A percentile compares a stretch with the other conserved stretches of the same genome.
phyloP scores from a whole-genome alignment of 2,888 invertebrate genomes.

The Drosophila mettleri region DNA sequence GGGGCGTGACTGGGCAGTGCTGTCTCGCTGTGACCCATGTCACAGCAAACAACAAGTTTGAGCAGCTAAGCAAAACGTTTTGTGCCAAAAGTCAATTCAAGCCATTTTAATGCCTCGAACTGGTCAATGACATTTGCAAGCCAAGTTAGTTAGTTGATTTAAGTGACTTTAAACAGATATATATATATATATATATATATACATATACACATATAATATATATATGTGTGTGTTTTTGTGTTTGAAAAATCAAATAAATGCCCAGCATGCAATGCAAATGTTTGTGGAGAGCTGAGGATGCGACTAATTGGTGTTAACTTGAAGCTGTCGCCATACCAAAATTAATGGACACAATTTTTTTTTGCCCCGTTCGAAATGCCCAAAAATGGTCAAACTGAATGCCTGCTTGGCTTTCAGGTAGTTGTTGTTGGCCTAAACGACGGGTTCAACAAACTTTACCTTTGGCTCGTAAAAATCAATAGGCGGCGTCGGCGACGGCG shows the following conservation, averaged over 20 bases:
- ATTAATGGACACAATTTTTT: slow-evolving; percentile 45
- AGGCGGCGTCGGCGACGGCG: slow-evolving; percentile 47
- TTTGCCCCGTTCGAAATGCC: slow-evolving; percentile 19
- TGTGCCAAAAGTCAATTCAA: slow-evolving; percentile 39
- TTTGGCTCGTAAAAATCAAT: slow-evolving; percentile 75
- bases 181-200: slow-evolving; percentile 8
- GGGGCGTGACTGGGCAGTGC: not conserved
- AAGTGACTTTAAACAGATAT: slow-evolving; percentile 11
- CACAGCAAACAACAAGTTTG: slow-evolving; percentile 64
- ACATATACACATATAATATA: slow-evolving; percentile 19
- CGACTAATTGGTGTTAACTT: slow-evolving; percentile 77
- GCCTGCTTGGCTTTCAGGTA: slow-evolving; percentile 9
- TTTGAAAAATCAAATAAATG: slow-evolving; percentile 46
- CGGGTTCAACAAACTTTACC: slow-evolving; percentile 70
- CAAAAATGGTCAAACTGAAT: slow-evolving; percentile 7
- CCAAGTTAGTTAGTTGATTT: slow-evolving; percentile 35
- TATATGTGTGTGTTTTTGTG: too few relatives aligned
- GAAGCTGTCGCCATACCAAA: slow-evolving; percentile 49
- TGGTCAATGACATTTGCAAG: slow-evolving; percentile 68
- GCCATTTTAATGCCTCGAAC: slow-evolving; percentile 40
- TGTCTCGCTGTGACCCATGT: slow-evolving; percentile 67
- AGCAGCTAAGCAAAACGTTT: slow-evolving; percentile 28
- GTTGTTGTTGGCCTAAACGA: slow-evolving; percentile 4
- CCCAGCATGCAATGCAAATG: slow-evolving; percentile 47
- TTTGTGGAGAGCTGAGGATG: slow-evolving; percentile 58